A percentile compares a stretch with the other conserved stretches of the same genome.
phyloP scores from a whole-genome alignment of 2,113 vertebrate species.

The Cynocephalus volans region DNA sequence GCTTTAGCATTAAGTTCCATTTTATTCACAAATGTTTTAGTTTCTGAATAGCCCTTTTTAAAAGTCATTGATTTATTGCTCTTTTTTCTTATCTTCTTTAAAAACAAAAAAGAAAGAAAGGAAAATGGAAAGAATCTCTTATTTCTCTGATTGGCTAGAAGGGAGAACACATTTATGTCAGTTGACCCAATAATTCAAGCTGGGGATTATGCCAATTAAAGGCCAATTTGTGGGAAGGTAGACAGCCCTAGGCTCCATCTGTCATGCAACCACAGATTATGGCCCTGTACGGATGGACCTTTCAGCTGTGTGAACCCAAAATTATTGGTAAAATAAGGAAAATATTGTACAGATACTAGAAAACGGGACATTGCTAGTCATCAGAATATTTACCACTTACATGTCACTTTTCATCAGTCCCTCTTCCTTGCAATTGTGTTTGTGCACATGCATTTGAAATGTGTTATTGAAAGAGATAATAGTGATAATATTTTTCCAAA shows the following conservation, averaged over 20 bases:
- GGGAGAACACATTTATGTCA: slow-evolving; percentile 86
- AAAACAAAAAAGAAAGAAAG: slow-evolving; percentile 81
- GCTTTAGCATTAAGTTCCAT: slow-evolving; percentile 86
- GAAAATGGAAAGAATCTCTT: slow-evolving; percentile 77
- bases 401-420: neutral
- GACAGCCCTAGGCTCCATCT: slow-evolving; percentile 91
- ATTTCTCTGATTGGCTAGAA: slow-evolving; percentile 79
- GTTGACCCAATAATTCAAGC: slow-evolving; percentile 92
- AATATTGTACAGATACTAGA: slow-evolving; percentile 71
- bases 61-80: slow-evolving; percentile 60
- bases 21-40: slow-evolving; percentile 87
- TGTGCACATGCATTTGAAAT: neutral
- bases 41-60: slow-evolving; percentile 46
- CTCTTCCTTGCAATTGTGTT: neutral
- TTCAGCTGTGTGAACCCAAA: slow-evolving; percentile 91
- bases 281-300: slow-evolving; percentile 92
- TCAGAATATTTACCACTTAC: neutral
- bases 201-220: slow-evolving; percentile 94
- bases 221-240: slow-evolving; percentile 88
- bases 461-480: neutral
- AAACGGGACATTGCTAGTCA: slow-evolving; percentile 65
- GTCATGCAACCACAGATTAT: slow-evolving; percentile 94
- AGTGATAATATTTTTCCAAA: neutral
- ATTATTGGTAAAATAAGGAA: slow-evolving; percentile 82
- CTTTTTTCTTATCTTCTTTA: slow-evolving; percentile 73